These are phyloP conservation scores for Bellardia pandia DNA, from an alignment of 2,888 invertebrate species.

Conservation along the genomic window DNA sequence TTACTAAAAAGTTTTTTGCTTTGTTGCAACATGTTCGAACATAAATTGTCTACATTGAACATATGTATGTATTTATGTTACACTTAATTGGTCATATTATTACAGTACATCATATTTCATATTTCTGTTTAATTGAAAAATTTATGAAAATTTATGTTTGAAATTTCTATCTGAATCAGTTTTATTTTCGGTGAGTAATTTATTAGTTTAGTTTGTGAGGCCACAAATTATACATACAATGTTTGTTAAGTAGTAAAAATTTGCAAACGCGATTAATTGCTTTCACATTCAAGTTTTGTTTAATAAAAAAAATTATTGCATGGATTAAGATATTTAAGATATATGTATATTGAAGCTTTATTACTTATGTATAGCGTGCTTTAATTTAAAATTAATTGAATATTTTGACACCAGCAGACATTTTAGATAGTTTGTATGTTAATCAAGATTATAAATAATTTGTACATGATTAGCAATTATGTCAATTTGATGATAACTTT, in stretches of 20 bases:
- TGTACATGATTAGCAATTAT: too few relatives aligned
- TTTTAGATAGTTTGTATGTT: neutral
- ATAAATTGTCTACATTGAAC: constrained; percentile 10
- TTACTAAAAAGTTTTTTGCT: neutral
- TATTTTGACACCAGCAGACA: constrained; percentile 25
- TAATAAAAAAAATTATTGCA: neutral
- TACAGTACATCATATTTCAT: neutral
- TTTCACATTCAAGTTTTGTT: neutral
- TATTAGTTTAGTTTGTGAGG: neutral
- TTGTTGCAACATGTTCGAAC: neutral
- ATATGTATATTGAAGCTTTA: neutral
- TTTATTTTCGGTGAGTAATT: neutral
- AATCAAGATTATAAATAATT: neutral
- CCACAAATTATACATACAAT: constrained; percentile 6
- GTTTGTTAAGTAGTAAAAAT: neutral
- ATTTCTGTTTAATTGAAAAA: neutral
- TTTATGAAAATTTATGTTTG: too few relatives aligned
- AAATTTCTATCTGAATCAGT: neutral
- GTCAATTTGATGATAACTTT: too few relatives aligned
- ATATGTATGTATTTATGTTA: neutral
- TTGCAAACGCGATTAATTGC: neutral
- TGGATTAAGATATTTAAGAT: neutral
- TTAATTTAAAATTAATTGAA: constrained; percentile 10
- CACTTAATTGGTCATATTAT: constrained; percentile 14
- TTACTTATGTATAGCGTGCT: neutral